These are phyloP conservation scores for Tortrix viridana DNA, from an alignment of 2,888 invertebrate genomes.

Conservation along the genomic window DNA sequence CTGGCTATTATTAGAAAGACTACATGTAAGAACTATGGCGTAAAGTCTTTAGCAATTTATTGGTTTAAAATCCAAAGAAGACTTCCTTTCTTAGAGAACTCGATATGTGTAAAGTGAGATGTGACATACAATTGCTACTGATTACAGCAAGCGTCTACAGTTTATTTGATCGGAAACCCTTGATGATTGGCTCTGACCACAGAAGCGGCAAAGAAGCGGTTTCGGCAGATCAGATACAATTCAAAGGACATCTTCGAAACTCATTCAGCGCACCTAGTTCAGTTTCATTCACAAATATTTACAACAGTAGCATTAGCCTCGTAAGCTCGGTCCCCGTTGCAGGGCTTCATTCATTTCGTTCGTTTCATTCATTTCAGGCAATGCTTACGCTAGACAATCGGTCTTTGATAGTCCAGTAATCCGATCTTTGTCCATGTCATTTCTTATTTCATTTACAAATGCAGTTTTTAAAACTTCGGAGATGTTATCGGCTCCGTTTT, in stretches of 20 bases:
- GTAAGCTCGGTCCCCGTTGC: constrained; percentile 46
- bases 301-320: constrained; percentile 63
- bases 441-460: constrained; percentile 54
- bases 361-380: constrained; percentile 39
- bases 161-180: constrained; percentile 24
- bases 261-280: constrained; percentile 42
- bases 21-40: background rate
- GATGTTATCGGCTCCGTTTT: constrained; percentile 25
- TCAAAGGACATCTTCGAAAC: constrained; percentile 29
- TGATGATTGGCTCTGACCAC: constrained; percentile 22
- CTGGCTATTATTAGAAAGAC: constrained; percentile 10
- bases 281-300: constrained; percentile 73
- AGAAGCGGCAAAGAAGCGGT: constrained; percentile 24
- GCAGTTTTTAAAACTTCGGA: constrained; percentile 29
- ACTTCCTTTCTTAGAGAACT: constrained; percentile 8
- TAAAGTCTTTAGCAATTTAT: constrained; percentile 2
- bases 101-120: constrained; percentile 11
- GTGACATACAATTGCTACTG: constrained; percentile 23
- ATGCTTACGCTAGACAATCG: constrained; percentile 32
- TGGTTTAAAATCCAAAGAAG: constrained; percentile 2
- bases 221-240: constrained; percentile 33
- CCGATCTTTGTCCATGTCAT: constrained; percentile 45
- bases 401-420: constrained; percentile 46
- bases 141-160: constrained; percentile 16
- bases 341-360: constrained; percentile 57